Evolutionary conservation across 1,140 invertebrate species (phyloP), one percentile per base, ranked within the genome.

Genomic region (Ips nitidus): DNA sequence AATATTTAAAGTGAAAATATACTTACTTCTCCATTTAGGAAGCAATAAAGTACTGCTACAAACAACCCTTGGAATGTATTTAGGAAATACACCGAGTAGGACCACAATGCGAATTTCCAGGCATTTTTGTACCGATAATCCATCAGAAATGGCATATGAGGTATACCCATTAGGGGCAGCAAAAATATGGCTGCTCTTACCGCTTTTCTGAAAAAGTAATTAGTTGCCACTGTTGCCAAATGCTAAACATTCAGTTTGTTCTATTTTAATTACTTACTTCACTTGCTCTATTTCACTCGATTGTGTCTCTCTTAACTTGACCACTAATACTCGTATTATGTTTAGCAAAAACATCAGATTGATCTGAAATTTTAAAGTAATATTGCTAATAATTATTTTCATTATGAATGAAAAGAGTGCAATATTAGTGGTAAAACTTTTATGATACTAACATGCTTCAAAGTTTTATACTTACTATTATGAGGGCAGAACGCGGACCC

Each of bases 51-150:
- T 2, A 90, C 84, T 0, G 92, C 89, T 40, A 95, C 89, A 75
- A 94, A 91, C 69, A 94, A 89, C 2, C 94, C 94, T 83, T 96
- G 92, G 77, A 94, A 94, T 1, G 93, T 92, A 2, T 87, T 88
- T 6, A 95, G 82, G 74, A 94, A 91, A 76, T 94, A 90, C 0
- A 91, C 90, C 1, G 84, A 83, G 78, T 93, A 95, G 0, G 88
- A 89, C 92, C 93, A 95, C 0, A 91, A 69, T 1, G 88, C 91
- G 74, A 95, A 95, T 66, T 87, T 84, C 80, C 86, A 86, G 1
- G 87, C 84, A 65, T 87, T 84, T 56, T 88, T 85, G n/a, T 41
- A 40, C 45, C 89, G 73, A 3, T 87, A 87, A 63, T 90, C 84
- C 7, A 88, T 83, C 84, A 93, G 88, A 72, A 90, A 88, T 22